These are phyloP conservation scores for Rhineura floridana DNA, from an alignment of 2,113 vertebrate genomes.

Conservation along the genomic window DNA sequence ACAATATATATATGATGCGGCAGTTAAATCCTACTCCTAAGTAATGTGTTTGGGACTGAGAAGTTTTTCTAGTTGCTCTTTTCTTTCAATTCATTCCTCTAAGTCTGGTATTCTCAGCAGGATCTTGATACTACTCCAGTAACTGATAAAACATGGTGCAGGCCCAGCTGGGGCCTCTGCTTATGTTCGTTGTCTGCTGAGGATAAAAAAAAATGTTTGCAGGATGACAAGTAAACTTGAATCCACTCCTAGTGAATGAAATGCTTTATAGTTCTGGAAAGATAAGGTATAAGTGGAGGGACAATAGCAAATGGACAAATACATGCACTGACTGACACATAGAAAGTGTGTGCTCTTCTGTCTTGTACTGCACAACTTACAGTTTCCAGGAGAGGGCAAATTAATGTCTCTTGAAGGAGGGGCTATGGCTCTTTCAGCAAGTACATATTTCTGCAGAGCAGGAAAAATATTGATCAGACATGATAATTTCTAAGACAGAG, in stretches of 20 bases:
- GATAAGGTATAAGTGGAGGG: not conserved
- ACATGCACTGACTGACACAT: not conserved
- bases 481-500: not conserved
- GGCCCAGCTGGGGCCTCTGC: not conserved
- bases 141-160: conserved; percentile 16
- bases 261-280: not conserved
- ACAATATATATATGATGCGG: not conserved
- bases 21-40: not conserved
- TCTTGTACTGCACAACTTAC: not conserved
- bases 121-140: not conserved
- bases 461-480: not conserved
- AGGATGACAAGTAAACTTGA: not conserved
- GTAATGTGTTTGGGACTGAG: not conserved
- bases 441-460: not conserved
- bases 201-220: not conserved
- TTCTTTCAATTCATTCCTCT: not conserved
- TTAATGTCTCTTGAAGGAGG: not conserved
- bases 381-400: not conserved
- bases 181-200: not conserved
- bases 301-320: not conserved
- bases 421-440: not conserved
- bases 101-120: not conserved
- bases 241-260: not conserved
- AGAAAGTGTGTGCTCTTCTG: not conserved
- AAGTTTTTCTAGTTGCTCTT: not conserved